Base-by-base conservation (phyloP, 2,888 invertebrate genomes). In the Drosophila antonietae region DNA sequence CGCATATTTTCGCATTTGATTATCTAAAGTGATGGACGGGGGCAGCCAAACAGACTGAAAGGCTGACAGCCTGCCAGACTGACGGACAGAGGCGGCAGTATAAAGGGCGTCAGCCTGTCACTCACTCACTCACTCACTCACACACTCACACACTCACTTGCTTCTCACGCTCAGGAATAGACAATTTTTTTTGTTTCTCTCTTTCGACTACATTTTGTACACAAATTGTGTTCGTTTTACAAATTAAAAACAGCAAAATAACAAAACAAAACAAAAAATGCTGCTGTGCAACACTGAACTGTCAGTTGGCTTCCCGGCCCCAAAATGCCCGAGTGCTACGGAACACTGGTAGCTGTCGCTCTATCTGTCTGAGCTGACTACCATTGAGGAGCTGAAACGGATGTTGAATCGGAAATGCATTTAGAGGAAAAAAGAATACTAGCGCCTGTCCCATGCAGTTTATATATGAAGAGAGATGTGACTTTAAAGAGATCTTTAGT, bases 1-100 rank as follows among this genome's bases (percentile, higher is more conserved):
- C 89, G 86, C 87, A 88, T 89, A 80, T 90, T 80, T 90, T 90
- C 84, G 83, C 90, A 91, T 91, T 89, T 90, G 90, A 90, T 91
- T 91, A 91, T 91, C 88, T 91, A 88, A 87, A 88, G 76, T 86
- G 76, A 72, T 70, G 75, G 83, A 74, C 83, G 56, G 65, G 60
- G 70, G 75, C 81, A 71, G 77, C 58, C 79, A 78, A 62, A 65
- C 53, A 70, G 60, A 71, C 64, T 55, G 69, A 68, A 57, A 73
- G 71, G 76, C 78, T 66, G 75, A 53, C 46, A 67, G 60, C 39
- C 56, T 33, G 65, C 58, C 59, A 67, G 60, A 41, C 56, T 33
- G 63, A 53, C 63, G 39, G 58, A 68, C 57, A 23, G 53, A 55
- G 60, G 55, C 63, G 65, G 52, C 53, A 57, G 60, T 51, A 44